Base-by-base conservation (phyloP, 1,140 invertebrate species). In the Daktulosphaira vitifoliae region DNA sequence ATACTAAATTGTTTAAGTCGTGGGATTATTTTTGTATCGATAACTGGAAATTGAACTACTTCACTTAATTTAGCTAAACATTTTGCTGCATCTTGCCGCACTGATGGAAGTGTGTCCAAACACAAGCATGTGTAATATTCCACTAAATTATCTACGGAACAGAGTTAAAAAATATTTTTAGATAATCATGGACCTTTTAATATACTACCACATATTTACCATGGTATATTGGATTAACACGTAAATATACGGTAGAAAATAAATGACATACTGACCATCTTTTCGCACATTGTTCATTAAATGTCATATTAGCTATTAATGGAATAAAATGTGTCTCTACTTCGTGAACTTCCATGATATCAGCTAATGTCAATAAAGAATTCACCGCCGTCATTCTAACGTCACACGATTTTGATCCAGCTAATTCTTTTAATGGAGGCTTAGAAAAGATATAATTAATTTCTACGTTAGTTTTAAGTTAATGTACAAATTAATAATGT, bases 141-240 rank as follows among this genome's bases (percentile, higher is more conserved):
- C 7, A 59, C 44, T 46, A 59, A 44, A n/a, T 59, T 39, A 44
- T 20, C 54, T 59, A 44, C n/a, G n/a, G n/a, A n/a, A n/a, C n/a
- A n/a, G n/a, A n/a, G n/a, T n/a, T n/a, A n/a, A n/a, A n/a, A n/a
- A n/a, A n/a, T n/a, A n/a, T n/a, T n/a, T n/a, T n/a, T n/a, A n/a
- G n/a, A n/a, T n/a, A n/a, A n/a, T n/a, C n/a, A n/a, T n/a, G n/a
- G n/a, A n/a, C n/a, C n/a, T n/a, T n/a, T n/a, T n/a, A n/a, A n/a
- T n/a, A n/a, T n/a, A n/a, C n/a, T n/a, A n/a, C n/a, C n/a, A n/a
- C 5, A 33, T 33, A 29, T 16, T 59, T 59, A 18, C 54, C n/a
- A 44, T 59, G 54, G 25, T 59, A 5, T 59, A 44, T 44, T 18
- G 54, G 39, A 44, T 39, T 20, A 15, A 59, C 54, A 46, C 54